Percentiles rank a stretch among this genome's conserved stretches.
Evolutionary conservation across 2,888 invertebrate genomes (phyloP).

Genomic region (Embidobia sp.): DNA sequence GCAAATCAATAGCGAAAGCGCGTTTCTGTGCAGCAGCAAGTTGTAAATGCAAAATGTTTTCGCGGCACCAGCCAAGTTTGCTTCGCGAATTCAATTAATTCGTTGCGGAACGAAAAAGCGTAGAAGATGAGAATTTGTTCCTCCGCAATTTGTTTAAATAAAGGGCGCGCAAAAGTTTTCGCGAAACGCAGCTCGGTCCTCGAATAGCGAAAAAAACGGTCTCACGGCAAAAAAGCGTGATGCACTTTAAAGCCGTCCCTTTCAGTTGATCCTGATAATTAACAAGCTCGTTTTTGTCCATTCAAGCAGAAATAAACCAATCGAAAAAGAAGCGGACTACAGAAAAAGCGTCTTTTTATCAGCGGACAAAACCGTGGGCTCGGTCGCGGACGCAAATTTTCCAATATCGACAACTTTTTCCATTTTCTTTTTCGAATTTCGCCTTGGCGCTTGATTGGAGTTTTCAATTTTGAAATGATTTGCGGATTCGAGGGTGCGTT

Average conservation of each 20-base stretch:
- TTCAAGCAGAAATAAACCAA: background rate
- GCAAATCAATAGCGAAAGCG: too few relatives aligned
- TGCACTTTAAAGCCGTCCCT: background rate
- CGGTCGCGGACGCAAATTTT: conserved; percentile 76
- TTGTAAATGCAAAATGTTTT: too few relatives aligned
- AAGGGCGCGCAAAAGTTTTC: conserved; percentile 10
- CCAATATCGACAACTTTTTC: conserved; percentile 84
- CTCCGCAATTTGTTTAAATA: conserved; percentile 11
- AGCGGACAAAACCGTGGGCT: too few relatives aligned
- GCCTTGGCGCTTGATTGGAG: too few relatives aligned
- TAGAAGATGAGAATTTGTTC: conserved; percentile 10
- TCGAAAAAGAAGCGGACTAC: conserved; percentile 4
- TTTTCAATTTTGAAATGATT: too few relatives aligned
- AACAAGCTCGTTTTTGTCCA: conserved; percentile 5
- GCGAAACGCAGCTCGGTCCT: too few relatives aligned
- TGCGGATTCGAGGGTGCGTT: too few relatives aligned
- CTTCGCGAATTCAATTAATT: too few relatives aligned
- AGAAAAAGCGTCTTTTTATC: too few relatives aligned
- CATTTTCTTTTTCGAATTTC: too few relatives aligned
- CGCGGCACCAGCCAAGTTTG: background rate
- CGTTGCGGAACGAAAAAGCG: background rate
- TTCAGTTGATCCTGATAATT: conserved; percentile 25
- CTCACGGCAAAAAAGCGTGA: conserved; percentile 6
- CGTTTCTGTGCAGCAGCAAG: too few relatives aligned
- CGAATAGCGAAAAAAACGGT: background rate